A percentile compares a stretch with the other conserved stretches of the same genome.
Conservation (phyloP, 2,888 invertebrate genomes). For the Lochmaea crataegi region DNA sequence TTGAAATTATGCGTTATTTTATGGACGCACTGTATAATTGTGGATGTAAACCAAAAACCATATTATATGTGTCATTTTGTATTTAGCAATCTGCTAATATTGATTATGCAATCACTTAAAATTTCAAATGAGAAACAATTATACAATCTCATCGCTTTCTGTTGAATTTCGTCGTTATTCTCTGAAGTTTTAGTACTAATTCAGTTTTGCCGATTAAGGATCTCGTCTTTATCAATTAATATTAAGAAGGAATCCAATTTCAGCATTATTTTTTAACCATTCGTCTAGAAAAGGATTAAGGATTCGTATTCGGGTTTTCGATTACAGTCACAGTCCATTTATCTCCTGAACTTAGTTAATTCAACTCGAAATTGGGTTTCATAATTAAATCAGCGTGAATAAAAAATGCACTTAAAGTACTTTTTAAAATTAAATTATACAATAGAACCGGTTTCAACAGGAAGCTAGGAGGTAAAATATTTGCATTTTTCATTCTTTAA, state of each 20-base stretch:
- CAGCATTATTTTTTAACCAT: constrained; percentile 21
- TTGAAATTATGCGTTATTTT: too few relatives aligned
- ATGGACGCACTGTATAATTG: too few relatives aligned
- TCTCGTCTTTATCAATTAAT: constrained; percentile 27
- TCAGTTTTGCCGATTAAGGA: constrained; percentile 22
- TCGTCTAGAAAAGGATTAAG: constrained; percentile 24
- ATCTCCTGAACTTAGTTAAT: constrained; percentile 23
- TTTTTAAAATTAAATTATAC: neutral
- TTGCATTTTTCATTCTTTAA: neutral
- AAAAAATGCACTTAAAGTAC: neutral
- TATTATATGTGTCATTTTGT: too few relatives aligned
- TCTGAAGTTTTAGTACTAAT: constrained; percentile 11
- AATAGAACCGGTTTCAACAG: neutral
- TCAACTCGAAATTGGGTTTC: constrained; percentile 20
- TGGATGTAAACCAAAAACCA: too few relatives aligned
- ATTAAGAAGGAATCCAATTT: constrained; percentile 26
- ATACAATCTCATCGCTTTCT: constrained; percentile 6
- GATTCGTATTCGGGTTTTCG: constrained; percentile 26
- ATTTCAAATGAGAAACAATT: neutral
- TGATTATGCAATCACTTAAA: neutral
- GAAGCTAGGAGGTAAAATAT: neutral
- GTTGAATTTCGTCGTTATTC: neutral
- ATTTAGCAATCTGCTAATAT: too few relatives aligned
- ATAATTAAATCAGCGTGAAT: constrained; percentile 22
- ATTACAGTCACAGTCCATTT: constrained; percentile 25